Base-by-base conservation (phyloP, 2,888 invertebrate species). In the Tanytarsus gracilentus region DNA sequence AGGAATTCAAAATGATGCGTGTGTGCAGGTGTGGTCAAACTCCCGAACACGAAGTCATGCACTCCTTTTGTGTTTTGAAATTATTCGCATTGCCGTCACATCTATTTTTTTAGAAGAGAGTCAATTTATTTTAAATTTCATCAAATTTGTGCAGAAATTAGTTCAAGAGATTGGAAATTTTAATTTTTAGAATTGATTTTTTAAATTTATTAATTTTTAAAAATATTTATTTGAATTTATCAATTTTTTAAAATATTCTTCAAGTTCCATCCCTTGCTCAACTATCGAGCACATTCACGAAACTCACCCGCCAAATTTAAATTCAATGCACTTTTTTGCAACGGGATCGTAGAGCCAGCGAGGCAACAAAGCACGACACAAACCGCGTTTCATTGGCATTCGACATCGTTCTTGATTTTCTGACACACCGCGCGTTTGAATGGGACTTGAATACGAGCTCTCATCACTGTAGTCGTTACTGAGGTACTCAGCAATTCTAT, bases 11-110 rank as follows among this genome's bases (percentile, higher is more conserved):
- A 16, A 26, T 49, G 25, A 1, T 26, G 26, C 14, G 27, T 44
- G n/a, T n/a, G n/a, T n/a, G n/a, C n/a, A 44, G 21, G 3, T 18
- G 23, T 1, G 14, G 23, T 44, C 18, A 44, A 18, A 49, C 55
- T 11, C 77, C 77, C 65, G 72, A 68, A 64, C 79, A 79, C 62
- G 71, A 71, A 39, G 70, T 69, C 72, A 75, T 72, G 65, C 79
- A 79, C 58, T 73, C 71, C 63, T 75, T 73, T 64, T 74, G 70
- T 62, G 74, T 72, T 61, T 71, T 64, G 67, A 79, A 79, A 64
- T 79, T 79, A 66, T 79, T 79, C 61, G 72, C 74, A 64, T 79
- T 79, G 63, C 79, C 78, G 66, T 75, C 76, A 65, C 79, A 79
- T 59, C 53, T 53, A 14, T 18, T n/a, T n/a, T n/a, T n/a, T n/a